Percentiles rank a stretch among this genome's conserved stretches.
phyloP scores from a whole-genome alignment of 2,113 vertebrate genomes.

The Megalops atlanticus region DNA sequence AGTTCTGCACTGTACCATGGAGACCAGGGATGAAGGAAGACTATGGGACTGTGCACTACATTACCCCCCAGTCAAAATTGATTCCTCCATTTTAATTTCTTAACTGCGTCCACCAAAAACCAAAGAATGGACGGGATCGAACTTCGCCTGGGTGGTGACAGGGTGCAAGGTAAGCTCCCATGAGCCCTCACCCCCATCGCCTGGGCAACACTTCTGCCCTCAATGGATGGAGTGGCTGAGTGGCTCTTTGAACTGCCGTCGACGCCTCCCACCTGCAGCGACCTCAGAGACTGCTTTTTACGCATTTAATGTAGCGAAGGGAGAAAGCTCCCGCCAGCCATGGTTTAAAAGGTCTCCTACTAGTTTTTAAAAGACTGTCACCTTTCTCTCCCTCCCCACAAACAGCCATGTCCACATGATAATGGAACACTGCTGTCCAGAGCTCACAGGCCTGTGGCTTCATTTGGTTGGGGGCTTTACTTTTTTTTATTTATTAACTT shows the following conservation, averaged over 20 bases:
- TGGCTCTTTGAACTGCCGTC: constrained; percentile 9
- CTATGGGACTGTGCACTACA: not conserved
- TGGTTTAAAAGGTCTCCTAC: constrained; percentile 13
- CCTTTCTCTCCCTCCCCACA: not conserved
- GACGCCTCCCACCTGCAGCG: not conserved
- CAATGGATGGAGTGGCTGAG: not conserved
- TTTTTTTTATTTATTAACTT: not conserved
- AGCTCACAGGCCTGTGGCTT: not conserved
- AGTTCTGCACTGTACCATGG: too few relatives aligned
- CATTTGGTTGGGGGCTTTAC: not conserved
- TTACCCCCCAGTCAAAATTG: not conserved
- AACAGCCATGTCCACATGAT: not conserved
- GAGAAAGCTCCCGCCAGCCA: not conserved
- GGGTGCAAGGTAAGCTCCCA: not conserved
- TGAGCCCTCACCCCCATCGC: not conserved
- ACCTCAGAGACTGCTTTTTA: constrained; percentile 11
- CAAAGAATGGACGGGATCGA: not conserved
- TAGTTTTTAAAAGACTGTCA: constrained; percentile 19
- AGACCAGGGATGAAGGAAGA: not conserved
- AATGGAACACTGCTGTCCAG: constrained; percentile 5
- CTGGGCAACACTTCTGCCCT: not conserved
- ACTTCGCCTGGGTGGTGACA: not conserved
- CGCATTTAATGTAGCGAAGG: not conserved
- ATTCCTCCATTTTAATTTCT: constrained; percentile 11
- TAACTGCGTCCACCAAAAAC: not conserved